A percentile compares a stretch with the other conserved stretches of the same genome.
Evolutionary conservation across 2,797 vertebrate species (phyloP).

Genomic region (Corythornis leucogaster): DNA sequence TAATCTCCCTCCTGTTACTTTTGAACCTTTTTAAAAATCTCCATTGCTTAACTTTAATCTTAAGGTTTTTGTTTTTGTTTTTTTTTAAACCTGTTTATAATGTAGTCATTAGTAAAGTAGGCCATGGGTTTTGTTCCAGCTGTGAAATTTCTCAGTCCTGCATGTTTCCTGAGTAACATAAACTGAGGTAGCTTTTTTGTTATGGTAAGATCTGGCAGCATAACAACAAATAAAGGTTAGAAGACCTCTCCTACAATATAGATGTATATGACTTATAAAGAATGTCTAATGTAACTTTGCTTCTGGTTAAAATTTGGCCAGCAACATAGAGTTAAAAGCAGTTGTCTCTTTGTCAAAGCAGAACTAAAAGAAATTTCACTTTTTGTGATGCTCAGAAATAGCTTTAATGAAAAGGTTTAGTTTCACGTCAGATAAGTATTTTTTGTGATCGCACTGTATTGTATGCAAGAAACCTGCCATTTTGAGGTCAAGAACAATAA

Average conservation of each 20-base stretch:
- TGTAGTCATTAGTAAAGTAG: neutral
- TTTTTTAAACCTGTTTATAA: neutral
- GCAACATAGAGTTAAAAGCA: neutral
- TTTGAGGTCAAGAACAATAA: neutral
- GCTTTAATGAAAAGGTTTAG: neutral
- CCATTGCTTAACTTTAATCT: neutral
- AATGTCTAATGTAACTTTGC: neutral
- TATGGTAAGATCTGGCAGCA: neutral
- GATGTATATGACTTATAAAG: neutral
- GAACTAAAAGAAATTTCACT: neutral
- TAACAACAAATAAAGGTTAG: conserved; percentile 12
- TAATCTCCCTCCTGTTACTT: neutral
- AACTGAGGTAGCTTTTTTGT: neutral
- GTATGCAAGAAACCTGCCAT: neutral
- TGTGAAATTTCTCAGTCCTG: neutral
- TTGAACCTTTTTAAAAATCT: neutral
- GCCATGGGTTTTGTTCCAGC: neutral
- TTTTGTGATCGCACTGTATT: neutral
- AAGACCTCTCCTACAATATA: neutral
- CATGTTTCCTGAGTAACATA: neutral
- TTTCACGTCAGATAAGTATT: neutral
- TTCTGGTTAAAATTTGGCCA: neutral
- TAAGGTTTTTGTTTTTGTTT: neutral
- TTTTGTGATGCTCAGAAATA: neutral
- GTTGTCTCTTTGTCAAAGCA: neutral